These are phyloP conservation scores for Melanotaenia pygmaea DNA, from an alignment of 2,797 vertebrate genomes.

Conservation along the genomic window DNA sequence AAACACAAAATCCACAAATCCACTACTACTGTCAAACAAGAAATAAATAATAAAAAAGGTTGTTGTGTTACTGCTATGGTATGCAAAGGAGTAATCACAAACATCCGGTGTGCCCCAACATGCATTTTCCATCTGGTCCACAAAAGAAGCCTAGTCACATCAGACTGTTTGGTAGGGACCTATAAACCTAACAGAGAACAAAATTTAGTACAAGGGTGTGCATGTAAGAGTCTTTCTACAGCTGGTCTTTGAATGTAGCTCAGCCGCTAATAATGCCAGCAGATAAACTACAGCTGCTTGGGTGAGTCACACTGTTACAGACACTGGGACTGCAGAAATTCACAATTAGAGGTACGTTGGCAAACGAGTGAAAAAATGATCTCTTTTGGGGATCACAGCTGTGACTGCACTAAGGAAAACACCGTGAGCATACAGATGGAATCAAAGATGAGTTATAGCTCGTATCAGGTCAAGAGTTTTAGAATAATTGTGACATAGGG, in stretches of 20 bases:
- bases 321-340: conserved; percentile 49
- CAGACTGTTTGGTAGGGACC: conserved; percentile 50
- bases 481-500: conserved; percentile 25
- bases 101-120: conserved; percentile 23
- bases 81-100: conserved; percentile 19
- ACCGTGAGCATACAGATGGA: conserved; percentile 58
- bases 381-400: conserved; percentile 53
- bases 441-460: conserved; percentile 47
- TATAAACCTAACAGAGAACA: conserved; percentile 47
- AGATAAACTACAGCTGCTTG: conserved; percentile 66
- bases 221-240: conserved; percentile 45
- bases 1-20: conserved; percentile 20
- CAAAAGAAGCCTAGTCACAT: conserved; percentile 41
- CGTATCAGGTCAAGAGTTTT: conserved; percentile 35
- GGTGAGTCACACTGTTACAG: conserved; percentile 59
- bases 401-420: conserved; percentile 37
- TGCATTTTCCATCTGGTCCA: conserved; percentile 49
- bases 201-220: conserved; percentile 32
- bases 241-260: conserved; percentile 53
- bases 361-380: conserved; percentile 52
- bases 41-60: conserved; percentile 13
- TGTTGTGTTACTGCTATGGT: conserved; percentile 2
- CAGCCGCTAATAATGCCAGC: conserved; percentile 49
- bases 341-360: conserved; percentile 55
- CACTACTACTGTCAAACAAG: conserved; percentile 23